Evolutionary conservation across 2,797 vertebrate genomes (phyloP), one percentile per base, ranked within the genome.

Genomic region (Streptopelia turtur): DNA sequence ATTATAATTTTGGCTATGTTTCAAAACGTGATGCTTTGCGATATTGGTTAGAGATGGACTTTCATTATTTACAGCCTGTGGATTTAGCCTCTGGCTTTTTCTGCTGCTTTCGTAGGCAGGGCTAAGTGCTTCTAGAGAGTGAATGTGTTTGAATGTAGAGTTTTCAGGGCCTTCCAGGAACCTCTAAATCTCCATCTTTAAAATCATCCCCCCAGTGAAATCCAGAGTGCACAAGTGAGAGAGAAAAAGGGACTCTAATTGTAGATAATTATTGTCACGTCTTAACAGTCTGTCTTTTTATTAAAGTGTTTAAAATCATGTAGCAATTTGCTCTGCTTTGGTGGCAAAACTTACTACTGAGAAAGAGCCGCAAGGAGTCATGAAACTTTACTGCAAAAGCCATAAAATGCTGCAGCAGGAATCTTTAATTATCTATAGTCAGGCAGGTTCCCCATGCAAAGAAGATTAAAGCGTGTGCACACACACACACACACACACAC

Each of bases 1-100:
- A 90, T 95, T 90, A 93, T 76, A 9, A 83, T 89, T 91, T 91
- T 94, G 91, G 87, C 41, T 55, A 87, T 3, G 6, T 90, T 96
- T 94, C 93, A 95, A 93, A 87, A 91, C 5, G 30, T 30, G 49
- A 66, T 74, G 89, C 80, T 86, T 93, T 83, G 71, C 83, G 83
- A 83, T 81, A 90, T 5, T 90, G 79, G 57, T 71, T 83, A 50
- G 85, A 92, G 86, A 79, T 8, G 33, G 87, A 80, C 55, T 93
- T 92, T 50, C 35, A 37, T n/a, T 82, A 93, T 92, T 94, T 91
- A 87, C 41, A 92, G 61, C n/a, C 49, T 2, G 0, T 3, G 16
- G 52, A 83, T 89, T 81, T 83, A 89, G 66, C 70, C 82, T 76
- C 76, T 80, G 56, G 23, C 39, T 87, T 93, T 86, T 91, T 77